Percentiles rank a stretch among this genome's conserved stretches.
Conservation (phyloP, 1,140 invertebrate species). For the Drosophila miranda region DNA sequence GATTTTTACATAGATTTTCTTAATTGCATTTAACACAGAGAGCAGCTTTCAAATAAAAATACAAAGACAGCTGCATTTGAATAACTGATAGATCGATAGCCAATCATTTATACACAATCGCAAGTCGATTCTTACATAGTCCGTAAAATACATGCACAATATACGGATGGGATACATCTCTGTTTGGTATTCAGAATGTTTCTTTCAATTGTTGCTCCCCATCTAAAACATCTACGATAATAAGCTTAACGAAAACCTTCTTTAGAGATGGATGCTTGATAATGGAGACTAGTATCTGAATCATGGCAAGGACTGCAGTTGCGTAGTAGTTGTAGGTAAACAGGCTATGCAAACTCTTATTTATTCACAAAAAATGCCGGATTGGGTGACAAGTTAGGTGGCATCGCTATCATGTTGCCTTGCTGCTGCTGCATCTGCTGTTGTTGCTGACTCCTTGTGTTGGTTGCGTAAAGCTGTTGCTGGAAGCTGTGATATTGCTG, state of each 20-base stretch:
- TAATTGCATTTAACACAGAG: conserved; percentile 57
- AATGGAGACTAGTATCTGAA: conserved; percentile 26
- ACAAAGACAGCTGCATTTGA: conserved; percentile 5
- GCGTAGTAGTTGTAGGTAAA: not conserved
- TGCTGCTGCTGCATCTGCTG: conserved; percentile 57
- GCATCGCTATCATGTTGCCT: conserved; percentile 74
- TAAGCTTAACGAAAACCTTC: conserved; percentile 19
- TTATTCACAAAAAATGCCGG: conserved; percentile 74
- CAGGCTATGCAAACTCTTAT: conserved; percentile 25
- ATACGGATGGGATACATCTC: no score
- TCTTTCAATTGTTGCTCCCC: conserved; percentile 1
- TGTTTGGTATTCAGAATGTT: no score
- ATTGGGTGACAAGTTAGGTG: conserved; percentile 65
- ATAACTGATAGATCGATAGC: conserved; percentile 9
- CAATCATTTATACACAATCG: conserved; percentile 24
- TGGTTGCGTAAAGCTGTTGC: conserved; percentile 95
- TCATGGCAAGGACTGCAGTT: conserved; percentile 2
- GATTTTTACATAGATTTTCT: conserved; percentile 46
- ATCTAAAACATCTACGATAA: conserved; percentile 20
- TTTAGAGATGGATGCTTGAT: conserved; percentile 16
- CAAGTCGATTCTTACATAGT: not conserved
- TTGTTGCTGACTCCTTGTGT: conserved; percentile 86
- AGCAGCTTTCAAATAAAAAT: conserved; percentile 29
- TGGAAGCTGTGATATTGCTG: conserved; percentile 98
- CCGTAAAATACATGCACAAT: no score